Evolutionary conservation across 2,888 invertebrate genomes (phyloP), one percentile per base, ranked within the genome.

Genomic region (Notodromas monacha): DNA sequence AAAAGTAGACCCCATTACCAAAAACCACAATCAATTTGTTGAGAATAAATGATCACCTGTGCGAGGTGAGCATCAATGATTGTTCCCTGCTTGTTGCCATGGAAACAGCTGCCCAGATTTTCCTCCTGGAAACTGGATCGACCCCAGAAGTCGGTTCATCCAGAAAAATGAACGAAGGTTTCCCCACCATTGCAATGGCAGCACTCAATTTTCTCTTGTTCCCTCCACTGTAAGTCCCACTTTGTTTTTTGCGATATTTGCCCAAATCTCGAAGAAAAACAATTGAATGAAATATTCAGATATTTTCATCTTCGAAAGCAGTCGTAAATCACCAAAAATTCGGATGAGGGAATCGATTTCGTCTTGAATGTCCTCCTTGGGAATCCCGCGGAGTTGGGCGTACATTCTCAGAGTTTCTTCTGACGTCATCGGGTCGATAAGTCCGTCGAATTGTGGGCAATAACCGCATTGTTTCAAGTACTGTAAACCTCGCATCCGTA

Each of bases 201-300:
- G 70, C 64, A 16, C 65, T 66, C 15, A 74, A 47, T 42, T 73
- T 70, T 30, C 73, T 52, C 38, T 68, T 65, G 46, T 72, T 74
- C 1, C 73, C 73, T 4, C 70, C 72, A 40, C 65, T 65, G 45
- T 63, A 65, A 14, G 50, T 49, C 21, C 32, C 33, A 5, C 34
- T 34, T 4, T 14, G 28, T 42, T 43, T 47, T 2, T 36, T 26
- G 14, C 45, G 46, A 30, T 47, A 48, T 3, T 40, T 41, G 11
- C 40, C 43, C 16, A 51, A 42, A 40, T 48, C 51, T 45, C 33
- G 31, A n/a, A n/a, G n/a, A n/a, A n/a, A n/a, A n/a, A n/a, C n/a
- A n/a, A n/a, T n/a, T n/a, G n/a, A n/a, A n/a, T n/a, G n/a, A n/a
- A n/a, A n/a, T n/a, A n/a, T n/a, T n/a, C n/a, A n/a, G n/a, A n/a